Conservation (phyloP, 2,888 invertebrate genomes). For the Macrophya annulata region DNA sequence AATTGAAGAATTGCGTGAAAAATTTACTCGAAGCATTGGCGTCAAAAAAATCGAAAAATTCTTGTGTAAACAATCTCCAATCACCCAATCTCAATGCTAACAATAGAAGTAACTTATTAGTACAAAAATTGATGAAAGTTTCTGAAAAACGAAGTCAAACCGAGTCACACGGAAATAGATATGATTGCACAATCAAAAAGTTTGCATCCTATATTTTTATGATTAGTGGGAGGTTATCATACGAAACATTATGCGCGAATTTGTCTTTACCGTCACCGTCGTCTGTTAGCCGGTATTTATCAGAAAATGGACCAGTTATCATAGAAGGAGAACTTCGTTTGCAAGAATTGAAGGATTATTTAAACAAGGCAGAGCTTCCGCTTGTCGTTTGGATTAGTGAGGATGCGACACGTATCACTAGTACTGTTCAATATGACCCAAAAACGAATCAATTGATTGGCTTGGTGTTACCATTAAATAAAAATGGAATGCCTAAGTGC, state of each 20-base stretch:
- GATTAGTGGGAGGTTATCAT: constrained; percentile 60
- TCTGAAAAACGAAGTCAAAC: constrained; percentile 27
- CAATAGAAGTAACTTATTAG: constrained; percentile 11
- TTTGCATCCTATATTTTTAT: constrained; percentile 58
- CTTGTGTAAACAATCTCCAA: background rate
- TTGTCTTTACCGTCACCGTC: constrained; percentile 59
- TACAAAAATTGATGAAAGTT: constrained; percentile 24
- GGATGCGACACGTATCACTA: constrained; percentile 64
- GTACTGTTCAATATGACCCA: constrained; percentile 61
- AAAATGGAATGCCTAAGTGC: constrained; percentile 61
- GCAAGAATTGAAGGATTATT: constrained; percentile 60
- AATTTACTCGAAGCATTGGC: constrained; percentile 25
- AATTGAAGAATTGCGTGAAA: constrained; percentile 19
- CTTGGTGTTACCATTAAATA: constrained; percentile 64
- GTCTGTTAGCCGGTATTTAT: constrained; percentile 55
- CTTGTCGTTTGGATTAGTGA: constrained; percentile 62
- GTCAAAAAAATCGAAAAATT: background rate
- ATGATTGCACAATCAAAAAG: constrained; percentile 51
- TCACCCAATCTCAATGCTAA: constrained; percentile 1
- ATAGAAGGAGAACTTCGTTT: constrained; percentile 60
- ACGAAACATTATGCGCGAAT: constrained; percentile 61
- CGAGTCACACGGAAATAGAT: constrained; percentile 45
- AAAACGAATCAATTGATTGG: constrained; percentile 64
- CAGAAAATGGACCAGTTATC: constrained; percentile 56
- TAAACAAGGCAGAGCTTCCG: constrained; percentile 59